These are phyloP conservation scores for Heptranchias perlo DNA, from an alignment of 2,113 vertebrate species.

Conservation along the genomic window DNA sequence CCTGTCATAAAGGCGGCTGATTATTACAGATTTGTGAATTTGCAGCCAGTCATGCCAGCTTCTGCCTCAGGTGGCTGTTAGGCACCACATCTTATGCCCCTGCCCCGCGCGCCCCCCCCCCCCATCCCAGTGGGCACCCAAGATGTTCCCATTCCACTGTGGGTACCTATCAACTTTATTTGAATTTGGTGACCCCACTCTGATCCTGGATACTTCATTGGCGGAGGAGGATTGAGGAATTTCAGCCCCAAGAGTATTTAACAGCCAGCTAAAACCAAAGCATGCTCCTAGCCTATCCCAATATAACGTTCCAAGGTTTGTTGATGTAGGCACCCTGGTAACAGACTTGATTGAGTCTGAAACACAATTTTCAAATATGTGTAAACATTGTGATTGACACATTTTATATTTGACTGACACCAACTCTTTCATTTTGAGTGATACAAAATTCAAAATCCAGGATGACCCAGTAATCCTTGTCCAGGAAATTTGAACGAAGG, in stretches of 20 bases:
- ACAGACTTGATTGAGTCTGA: background rate
- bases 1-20: background rate
- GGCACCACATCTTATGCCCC: background rate
- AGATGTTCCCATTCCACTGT: no score
- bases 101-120: no score
- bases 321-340: background rate
- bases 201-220: background rate
- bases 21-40: background rate
- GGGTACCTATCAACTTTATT: background rate
- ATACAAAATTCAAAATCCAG: background rate
- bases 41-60: background rate
- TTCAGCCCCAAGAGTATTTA: background rate
- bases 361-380: background rate
- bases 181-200: no score
- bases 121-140: background rate
- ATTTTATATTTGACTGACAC: background rate
- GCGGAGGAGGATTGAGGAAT: background rate
- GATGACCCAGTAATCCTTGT: background rate
- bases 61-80: background rate
- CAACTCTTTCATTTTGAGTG: background rate
- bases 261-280: background rate
- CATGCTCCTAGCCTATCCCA: background rate
- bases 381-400: background rate
- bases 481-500: no score
- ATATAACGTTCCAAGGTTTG: background rate